These are phyloP conservation scores for Lasiurus borealis DNA, from an alignment of 2,113 vertebrate species.

Conservation along the genomic window DNA sequence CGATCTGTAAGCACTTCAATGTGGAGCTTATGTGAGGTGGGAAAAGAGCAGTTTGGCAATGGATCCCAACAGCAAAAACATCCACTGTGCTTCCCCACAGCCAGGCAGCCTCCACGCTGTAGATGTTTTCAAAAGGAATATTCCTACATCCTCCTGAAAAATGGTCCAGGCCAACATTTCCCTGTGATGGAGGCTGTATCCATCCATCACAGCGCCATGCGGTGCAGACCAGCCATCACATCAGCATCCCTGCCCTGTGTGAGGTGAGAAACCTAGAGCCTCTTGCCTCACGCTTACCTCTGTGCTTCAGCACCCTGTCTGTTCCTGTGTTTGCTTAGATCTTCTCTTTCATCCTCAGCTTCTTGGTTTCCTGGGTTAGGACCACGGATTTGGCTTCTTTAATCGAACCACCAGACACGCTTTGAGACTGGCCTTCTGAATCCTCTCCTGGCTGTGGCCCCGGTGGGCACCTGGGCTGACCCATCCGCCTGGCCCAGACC, in stretches of 20 bases:
- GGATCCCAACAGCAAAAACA: slow-evolving; percentile 62
- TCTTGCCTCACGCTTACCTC: neutral
- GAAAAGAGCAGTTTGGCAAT: slow-evolving; percentile 69
- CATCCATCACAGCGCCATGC: neutral
- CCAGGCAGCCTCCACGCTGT: neutral
- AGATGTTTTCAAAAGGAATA: slow-evolving; percentile 6
- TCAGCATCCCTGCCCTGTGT: neutral
- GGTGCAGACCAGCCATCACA: neutral
- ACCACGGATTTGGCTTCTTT: neutral
- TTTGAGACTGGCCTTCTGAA: neutral
- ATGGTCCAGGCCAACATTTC: neutral
- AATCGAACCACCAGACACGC: neutral
- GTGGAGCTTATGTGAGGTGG: slow-evolving; percentile 55
- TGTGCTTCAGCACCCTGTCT: neutral
- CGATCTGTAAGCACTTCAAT: slow-evolving; percentile 57
- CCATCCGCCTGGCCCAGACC: neutral
- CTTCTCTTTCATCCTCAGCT: neutral
- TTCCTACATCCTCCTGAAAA: neutral
- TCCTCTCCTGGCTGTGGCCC: neutral
- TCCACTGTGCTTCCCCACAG: slow-evolving; percentile 1
- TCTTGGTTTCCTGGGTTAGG: neutral
- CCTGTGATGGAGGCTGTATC: neutral
- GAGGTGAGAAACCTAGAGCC: neutral
- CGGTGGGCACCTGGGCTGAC: neutral
- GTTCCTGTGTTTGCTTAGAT: neutral